Conservation (phyloP, 2,888 invertebrate genomes). For the Hanleya hanleyi region DNA sequence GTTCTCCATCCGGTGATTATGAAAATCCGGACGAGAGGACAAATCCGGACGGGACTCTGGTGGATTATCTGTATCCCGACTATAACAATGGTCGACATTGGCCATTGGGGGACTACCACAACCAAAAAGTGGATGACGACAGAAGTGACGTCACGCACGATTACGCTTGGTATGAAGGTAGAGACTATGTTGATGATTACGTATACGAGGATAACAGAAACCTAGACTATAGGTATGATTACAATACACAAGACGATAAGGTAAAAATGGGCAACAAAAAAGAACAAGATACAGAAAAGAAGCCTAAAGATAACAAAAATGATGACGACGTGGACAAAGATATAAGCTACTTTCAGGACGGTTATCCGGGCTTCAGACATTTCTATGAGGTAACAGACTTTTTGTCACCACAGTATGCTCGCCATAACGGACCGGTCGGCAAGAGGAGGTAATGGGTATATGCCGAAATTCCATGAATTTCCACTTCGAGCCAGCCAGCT, state of each 20-base stretch:
- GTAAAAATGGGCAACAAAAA: too few species aligned
- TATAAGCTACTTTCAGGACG: not conserved
- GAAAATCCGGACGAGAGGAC: too few species aligned
- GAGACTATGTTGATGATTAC: not conserved
- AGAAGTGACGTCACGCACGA: constrained; percentile 7
- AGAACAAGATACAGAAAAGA: not conserved
- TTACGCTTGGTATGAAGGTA: constrained; percentile 1
- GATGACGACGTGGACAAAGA: not conserved
- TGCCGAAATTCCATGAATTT: too few species aligned
- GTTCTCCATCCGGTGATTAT: not conserved
- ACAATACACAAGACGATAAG: not conserved
- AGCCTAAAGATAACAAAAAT: not conserved
- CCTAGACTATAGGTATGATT: not conserved
- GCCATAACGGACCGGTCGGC: not conserved
- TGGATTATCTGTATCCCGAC: not conserved
- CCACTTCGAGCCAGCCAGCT: too few species aligned
- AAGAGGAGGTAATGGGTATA: not conserved
- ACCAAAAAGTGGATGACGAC: too few species aligned
- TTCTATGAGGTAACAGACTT: not conserved
- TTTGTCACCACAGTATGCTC: not conserved
- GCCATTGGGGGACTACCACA: too few species aligned
- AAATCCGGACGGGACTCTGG: not conserved
- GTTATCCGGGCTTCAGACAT: not conserved
- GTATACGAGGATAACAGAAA: not conserved
- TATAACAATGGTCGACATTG: not conserved